A percentile compares a stretch with the other conserved stretches of the same genome.
Conservation (phyloP, 2,888 invertebrate genomes). For the Caenorhabditis sp. region DNA sequence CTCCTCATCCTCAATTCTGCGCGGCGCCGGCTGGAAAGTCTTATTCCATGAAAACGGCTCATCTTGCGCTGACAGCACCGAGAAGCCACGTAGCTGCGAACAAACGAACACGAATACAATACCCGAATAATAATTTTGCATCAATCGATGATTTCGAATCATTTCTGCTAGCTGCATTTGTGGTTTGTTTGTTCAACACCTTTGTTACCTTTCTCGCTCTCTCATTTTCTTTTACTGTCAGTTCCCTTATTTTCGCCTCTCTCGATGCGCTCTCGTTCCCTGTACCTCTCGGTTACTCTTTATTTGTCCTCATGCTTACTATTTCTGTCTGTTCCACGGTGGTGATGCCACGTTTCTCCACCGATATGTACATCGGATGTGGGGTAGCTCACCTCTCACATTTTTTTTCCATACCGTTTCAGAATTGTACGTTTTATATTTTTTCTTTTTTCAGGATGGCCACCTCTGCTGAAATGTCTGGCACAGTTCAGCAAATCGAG, state of each 20-base stretch:
- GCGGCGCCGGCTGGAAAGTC: slow-evolving; percentile 16
- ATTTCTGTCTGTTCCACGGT: slow-evolving; percentile 53
- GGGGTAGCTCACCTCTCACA: background rate
- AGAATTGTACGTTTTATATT: background rate
- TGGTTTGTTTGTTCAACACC: slow-evolving; percentile 64
- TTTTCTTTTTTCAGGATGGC: slow-evolving; percentile 60
- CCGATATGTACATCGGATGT: slow-evolving; percentile 39
- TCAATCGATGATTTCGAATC: slow-evolving; percentile 54
- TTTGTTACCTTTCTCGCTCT: slow-evolving; percentile 39
- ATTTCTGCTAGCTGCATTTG: slow-evolving; percentile 57
- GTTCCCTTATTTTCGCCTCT: background rate
- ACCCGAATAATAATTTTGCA: slow-evolving; percentile 47
- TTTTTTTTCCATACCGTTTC: background rate
- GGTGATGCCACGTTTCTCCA: slow-evolving; percentile 54
- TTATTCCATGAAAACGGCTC: slow-evolving; percentile 23
- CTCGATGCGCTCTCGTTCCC: slow-evolving; percentile 6
- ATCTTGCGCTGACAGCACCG: background rate
- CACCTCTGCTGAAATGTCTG: slow-evolving; percentile 62
- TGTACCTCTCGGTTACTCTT: slow-evolving; percentile 39
- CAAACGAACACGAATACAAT: slow-evolving; percentile 15
- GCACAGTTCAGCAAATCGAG: slow-evolving; percentile 65
- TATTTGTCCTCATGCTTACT: slow-evolving; percentile 56
- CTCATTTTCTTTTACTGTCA: slow-evolving; percentile 13
- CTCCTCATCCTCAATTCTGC: slow-evolving; percentile 4
- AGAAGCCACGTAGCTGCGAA: slow-evolving; percentile 41